A percentile compares a stretch with the other conserved stretches of the same genome.
phyloP scores from a whole-genome alignment of 2,113 vertebrate genomes.

The Dasyprocta punctata region DNA sequence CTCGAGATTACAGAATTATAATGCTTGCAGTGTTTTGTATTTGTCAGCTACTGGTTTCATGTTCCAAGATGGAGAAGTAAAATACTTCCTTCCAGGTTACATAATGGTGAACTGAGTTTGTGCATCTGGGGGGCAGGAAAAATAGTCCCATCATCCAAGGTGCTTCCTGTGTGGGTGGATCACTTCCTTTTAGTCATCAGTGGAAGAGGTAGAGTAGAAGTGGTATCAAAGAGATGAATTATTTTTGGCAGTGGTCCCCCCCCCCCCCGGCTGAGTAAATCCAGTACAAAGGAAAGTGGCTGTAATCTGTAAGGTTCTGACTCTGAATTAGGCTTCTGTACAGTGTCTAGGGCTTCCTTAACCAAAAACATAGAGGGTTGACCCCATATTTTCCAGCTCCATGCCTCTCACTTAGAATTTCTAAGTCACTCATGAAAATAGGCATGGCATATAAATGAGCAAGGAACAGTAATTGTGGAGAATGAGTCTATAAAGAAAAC shows the following conservation, averaged over 20 bases:
- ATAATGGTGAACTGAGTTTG: neutral
- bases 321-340: neutral
- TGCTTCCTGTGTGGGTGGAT: neutral
- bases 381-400: neutral
- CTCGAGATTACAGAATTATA: neutral
- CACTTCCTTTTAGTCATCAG: neutral
- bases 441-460: neutral
- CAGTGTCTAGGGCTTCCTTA: neutral
- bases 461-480: neutral
- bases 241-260: neutral
- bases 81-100: neutral
- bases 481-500: neutral
- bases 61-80: neutral
- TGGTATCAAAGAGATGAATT: neutral
- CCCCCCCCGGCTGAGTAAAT: neutral
- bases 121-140: neutral
- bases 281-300: neutral
- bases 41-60: neutral
- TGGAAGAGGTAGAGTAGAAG: neutral
- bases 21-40: neutral
- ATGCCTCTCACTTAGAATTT: neutral
- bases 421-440: neutral
- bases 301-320: neutral
- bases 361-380: neutral
- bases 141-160: neutral